phyloP scores from a whole-genome alignment of 2,113 vertebrate species.

The Oncorhynchus keta region DNA sequence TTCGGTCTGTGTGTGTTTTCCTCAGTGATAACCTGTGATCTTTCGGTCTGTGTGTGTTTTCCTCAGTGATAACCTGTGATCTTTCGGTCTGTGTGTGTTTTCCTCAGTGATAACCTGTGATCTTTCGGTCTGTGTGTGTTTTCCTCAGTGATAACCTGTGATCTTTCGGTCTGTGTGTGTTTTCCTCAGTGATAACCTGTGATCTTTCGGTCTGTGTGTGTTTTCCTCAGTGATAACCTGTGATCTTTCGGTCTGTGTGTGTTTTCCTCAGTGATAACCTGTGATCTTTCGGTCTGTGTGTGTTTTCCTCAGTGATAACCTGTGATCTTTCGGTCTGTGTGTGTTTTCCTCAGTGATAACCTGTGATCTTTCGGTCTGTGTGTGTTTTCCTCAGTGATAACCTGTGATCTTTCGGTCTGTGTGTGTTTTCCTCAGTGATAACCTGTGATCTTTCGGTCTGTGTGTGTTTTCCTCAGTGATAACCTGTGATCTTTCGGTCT shows the following conservation, averaged over 20 bases:
- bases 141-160: slow-evolving; percentile 65
- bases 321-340: slow-evolving; percentile 28
- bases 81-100: slow-evolving; percentile 20
- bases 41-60: too few relatives aligned
- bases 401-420: slow-evolving; percentile 35
- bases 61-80: too few relatives aligned
- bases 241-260: slow-evolving; percentile 38
- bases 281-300: slow-evolving; percentile 19
- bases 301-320: slow-evolving; percentile 60
- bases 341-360: slow-evolving; percentile 58
- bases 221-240: slow-evolving; percentile 61
- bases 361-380: slow-evolving; percentile 33
- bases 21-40: too few relatives aligned
- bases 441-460: neutral
- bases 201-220: neutral
- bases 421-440: too few relatives aligned
- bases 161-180: slow-evolving; percentile 19
- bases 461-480: slow-evolving; percentile 54
- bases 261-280: slow-evolving; percentile 62
- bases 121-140: slow-evolving; percentile 17
- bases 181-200: slow-evolving; percentile 63
- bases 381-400: slow-evolving; percentile 59
- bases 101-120: slow-evolving; percentile 64
- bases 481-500: slow-evolving; percentile 50
- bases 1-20: too few relatives aligned